Percentiles rank a stretch among this genome's conserved stretches.
Evolutionary conservation across 2,797 vertebrate species (phyloP).

Genomic region (Anas georgica): DNA sequence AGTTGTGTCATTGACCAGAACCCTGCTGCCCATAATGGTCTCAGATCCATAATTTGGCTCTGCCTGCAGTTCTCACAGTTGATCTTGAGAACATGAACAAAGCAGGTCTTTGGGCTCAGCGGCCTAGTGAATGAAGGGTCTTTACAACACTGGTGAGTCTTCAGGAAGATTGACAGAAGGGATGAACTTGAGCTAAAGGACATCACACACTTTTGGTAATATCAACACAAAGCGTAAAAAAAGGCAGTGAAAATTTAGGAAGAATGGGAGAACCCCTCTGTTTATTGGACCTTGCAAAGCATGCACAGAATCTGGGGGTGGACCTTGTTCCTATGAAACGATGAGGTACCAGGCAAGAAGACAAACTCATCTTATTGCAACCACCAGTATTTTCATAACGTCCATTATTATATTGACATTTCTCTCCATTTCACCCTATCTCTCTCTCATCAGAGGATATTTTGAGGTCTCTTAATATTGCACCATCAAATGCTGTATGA

Average conservation of each 20-base stretch:
- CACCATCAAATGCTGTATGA: neutral
- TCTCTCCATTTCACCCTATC: neutral
- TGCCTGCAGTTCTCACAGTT: neutral
- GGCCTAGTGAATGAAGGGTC: neutral
- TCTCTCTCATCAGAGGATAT: neutral
- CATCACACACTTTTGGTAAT: neutral
- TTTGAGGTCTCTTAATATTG: neutral
- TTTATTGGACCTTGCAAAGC: neutral
- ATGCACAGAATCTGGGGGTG: neutral
- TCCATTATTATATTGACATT: neutral
- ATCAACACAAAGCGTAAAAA: neutral
- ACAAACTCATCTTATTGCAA: neutral
- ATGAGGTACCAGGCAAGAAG: neutral
- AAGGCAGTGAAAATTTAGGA: neutral
- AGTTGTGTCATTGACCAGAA: neutral
- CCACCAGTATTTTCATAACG: neutral
- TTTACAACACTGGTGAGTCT: neutral
- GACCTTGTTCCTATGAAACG: neutral
- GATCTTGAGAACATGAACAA: neutral
- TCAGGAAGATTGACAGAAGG: neutral
- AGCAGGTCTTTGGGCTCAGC: neutral
- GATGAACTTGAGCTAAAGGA: neutral
- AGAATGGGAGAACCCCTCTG: neutral
- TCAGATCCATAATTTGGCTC: neutral
- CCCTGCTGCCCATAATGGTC: neutral